Conservation (phyloP, 2,113 vertebrate genomes). For the Paracanthobrama guichenoti region DNA sequence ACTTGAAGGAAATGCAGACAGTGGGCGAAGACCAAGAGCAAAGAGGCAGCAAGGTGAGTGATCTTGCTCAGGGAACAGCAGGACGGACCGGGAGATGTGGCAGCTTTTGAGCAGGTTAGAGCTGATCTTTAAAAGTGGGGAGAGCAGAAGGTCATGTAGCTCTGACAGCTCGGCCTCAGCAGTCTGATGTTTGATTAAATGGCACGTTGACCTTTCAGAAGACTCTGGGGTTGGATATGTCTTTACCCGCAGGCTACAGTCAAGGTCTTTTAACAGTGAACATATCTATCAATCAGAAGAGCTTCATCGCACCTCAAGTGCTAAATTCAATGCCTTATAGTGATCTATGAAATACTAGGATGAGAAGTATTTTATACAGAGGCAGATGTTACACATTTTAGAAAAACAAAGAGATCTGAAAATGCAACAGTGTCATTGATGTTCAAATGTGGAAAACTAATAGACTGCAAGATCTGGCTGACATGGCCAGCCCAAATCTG, state of each 20-base stretch:
- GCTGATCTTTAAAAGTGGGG: constrained; percentile 73
- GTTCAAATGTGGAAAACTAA: neutral
- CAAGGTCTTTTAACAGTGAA: constrained; percentile 42
- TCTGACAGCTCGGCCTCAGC: constrained; percentile 62
- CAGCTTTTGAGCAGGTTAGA: constrained; percentile 51
- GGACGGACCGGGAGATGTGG: neutral
- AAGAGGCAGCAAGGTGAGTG: constrained; percentile 25
- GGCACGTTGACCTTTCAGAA: constrained; percentile 73
- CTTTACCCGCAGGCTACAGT: constrained; percentile 63
- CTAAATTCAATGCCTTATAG: constrained; percentile 20
- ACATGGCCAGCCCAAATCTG: neutral
- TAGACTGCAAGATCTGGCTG: neutral
- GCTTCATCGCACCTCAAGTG: constrained; percentile 13
- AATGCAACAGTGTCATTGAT: neutral
- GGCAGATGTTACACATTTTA: neutral
- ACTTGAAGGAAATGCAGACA: constrained; percentile 14
- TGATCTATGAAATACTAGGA: neutral
- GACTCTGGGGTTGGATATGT: constrained; percentile 65
- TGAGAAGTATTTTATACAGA: constrained; percentile 5
- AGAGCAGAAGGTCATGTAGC: constrained; percentile 58
- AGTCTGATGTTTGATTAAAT: constrained; percentile 77
- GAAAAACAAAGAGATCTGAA: neutral
- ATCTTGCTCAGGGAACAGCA: constrained; percentile 6
- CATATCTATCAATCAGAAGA: constrained; percentile 32
- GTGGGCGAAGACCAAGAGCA: constrained; percentile 10